Evolutionary conservation across 2,113 vertebrate species (phyloP).

Genomic region (Megalops atlanticus): DNA sequence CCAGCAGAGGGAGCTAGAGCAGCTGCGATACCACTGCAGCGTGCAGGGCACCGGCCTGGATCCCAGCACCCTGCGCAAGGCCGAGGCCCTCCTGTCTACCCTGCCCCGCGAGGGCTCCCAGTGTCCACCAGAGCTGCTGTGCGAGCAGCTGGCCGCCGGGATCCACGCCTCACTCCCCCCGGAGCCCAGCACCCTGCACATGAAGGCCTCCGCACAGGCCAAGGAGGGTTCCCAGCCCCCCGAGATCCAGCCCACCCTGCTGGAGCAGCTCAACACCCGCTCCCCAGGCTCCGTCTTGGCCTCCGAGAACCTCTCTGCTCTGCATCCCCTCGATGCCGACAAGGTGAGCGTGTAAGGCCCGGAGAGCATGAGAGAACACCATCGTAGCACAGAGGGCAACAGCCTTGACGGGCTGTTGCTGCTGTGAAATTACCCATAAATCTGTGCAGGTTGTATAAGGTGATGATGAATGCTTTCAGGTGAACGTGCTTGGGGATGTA

Average conservation of each 20-base stretch:
- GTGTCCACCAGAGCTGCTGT: conserved; percentile 84
- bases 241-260: conserved; percentile 47
- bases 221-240: conserved; percentile 58
- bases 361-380: background rate
- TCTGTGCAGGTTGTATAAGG: background rate
- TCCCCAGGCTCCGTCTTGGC: conserved; percentile 57
- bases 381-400: background rate
- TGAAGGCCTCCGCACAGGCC: conserved; percentile 54
- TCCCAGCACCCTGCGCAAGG: background rate
- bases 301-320: conserved; percentile 69
- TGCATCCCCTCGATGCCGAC: conserved; percentile 66
- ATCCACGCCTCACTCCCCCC: conserved; percentile 69
- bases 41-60: conserved; percentile 24
- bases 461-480: conserved; percentile 52
- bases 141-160: conserved; percentile 71
- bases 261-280: conserved; percentile 47
- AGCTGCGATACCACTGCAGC: conserved; percentile 55
- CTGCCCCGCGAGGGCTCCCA: conserved; percentile 61
- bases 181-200: conserved; percentile 67
- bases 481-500: conserved; percentile 70
- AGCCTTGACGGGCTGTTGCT: too few species aligned
- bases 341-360: conserved; percentile 52
- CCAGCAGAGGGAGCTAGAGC: conserved; percentile 62
- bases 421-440: background rate
- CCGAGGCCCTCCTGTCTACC: conserved; percentile 33